Percentiles rank a stretch among this genome's conserved stretches.
Conservation (phyloP, 1,140 invertebrate genomes). For the Lysiphlebus fabarum region DNA sequence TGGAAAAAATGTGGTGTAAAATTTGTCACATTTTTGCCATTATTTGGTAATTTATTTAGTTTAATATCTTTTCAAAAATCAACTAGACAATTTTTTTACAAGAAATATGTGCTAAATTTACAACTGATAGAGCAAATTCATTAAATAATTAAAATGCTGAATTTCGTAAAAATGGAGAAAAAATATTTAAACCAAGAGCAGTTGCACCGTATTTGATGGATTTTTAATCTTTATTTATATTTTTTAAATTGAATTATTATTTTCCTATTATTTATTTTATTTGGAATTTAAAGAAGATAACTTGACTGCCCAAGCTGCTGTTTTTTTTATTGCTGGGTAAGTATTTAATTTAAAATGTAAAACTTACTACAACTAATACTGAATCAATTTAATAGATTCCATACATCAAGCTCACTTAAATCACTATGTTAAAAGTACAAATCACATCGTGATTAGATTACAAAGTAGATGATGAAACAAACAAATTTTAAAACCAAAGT, state of each 20-base stretch:
- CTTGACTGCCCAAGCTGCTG: slow-evolving; percentile 62
- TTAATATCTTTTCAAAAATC: slow-evolving; percentile 24
- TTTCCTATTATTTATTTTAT: background rate
- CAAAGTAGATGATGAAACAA: too few species aligned
- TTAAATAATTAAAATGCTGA: slow-evolving; percentile 50
- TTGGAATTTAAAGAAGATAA: slow-evolving; percentile 57
- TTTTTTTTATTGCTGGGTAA: slow-evolving; percentile 68
- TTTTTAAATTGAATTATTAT: background rate
- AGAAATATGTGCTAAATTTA: slow-evolving; percentile 32
- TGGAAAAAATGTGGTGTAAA: slow-evolving; percentile 43
- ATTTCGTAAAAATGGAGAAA: slow-evolving; percentile 36
- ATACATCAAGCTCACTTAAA: background rate
- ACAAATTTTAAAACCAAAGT: too few species aligned
- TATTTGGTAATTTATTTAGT: slow-evolving; percentile 41
- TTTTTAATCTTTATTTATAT: too few species aligned
- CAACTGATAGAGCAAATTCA: slow-evolving; percentile 57
- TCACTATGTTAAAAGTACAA: too few species aligned
- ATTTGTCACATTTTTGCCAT: slow-evolving; percentile 34
- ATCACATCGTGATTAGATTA: too few species aligned
- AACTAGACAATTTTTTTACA: slow-evolving; percentile 16
- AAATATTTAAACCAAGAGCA: slow-evolving; percentile 43
- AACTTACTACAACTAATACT: too few species aligned
- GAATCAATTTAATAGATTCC: too few species aligned
- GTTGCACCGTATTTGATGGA: slow-evolving; percentile 38
- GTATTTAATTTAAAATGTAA: slow-evolving; percentile 68